Conservation (phyloP, 2,888 invertebrate genomes). For the Oscheius myriophilus region DNA sequence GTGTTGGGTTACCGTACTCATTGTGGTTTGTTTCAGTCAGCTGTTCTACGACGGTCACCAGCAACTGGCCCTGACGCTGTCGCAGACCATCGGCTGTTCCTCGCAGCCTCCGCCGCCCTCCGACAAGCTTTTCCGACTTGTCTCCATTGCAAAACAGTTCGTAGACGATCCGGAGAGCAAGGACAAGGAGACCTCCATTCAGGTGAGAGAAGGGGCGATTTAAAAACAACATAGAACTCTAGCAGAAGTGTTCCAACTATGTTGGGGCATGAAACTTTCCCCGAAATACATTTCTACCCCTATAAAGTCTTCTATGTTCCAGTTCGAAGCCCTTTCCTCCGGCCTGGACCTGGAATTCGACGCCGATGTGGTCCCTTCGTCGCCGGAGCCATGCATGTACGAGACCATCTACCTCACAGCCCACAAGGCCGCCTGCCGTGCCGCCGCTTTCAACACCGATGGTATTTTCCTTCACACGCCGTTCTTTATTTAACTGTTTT, state of each 20-base stretch:
- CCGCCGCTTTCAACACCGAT: slow-evolving; percentile 93
- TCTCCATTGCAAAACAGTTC: slow-evolving; percentile 65
- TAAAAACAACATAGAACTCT: too few relatives aligned
- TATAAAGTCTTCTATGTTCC: slow-evolving; percentile 15
- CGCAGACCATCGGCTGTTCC: slow-evolving; percentile 82
- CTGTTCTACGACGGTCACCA: slow-evolving; percentile 96
- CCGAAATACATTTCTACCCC: background rate
- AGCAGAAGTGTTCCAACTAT: background rate
- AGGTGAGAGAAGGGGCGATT: slow-evolving; percentile 26
- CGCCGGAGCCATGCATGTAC: slow-evolving; percentile 95
- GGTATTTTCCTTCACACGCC: slow-evolving; percentile 72
- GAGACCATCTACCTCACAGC: slow-evolving; percentile 99
- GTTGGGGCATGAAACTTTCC: background rate
- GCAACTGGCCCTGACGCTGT: slow-evolving; percentile 86
- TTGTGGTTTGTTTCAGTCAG: slow-evolving; percentile 79
- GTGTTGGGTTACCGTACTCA: background rate
- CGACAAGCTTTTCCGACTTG: slow-evolving; percentile 83
- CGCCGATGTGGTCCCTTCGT: slow-evolving; percentile 80
- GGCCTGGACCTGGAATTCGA: slow-evolving; percentile 93
- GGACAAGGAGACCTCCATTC: slow-evolving; percentile 48
- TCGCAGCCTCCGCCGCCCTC: slow-evolving; percentile 95
- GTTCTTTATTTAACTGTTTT: background rate
- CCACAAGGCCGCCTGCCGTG: slow-evolving; percentile 90
- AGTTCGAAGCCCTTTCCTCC: slow-evolving; percentile 70
- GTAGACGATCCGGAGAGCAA: slow-evolving; percentile 65